phyloP scores from a whole-genome alignment of 2,113 vertebrate genomes.

The Grammomys dolichurus region DNA sequence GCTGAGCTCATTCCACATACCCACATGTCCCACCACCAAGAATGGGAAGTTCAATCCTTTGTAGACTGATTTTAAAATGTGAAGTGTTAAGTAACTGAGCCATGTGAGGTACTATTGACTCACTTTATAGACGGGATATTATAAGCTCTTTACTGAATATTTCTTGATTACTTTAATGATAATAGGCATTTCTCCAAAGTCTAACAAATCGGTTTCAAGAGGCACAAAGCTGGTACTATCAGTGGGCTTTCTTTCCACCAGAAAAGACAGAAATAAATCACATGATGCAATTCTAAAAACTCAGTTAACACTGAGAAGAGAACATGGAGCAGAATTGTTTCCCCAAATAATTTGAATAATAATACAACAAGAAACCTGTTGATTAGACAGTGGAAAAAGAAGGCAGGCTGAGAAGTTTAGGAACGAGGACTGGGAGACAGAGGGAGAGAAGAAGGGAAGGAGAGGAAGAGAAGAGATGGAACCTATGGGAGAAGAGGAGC shows the following conservation, averaged over 20 bases:
- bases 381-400: no score
- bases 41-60: background rate
- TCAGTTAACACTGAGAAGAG: background rate
- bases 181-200: background rate
- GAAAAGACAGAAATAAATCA: slow-evolving; percentile 9
- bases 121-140: background rate
- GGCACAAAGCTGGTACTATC: background rate
- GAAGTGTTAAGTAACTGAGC: background rate
- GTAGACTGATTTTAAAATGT: background rate
- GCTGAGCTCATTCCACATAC: accelerated
- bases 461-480: no score
- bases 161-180: background rate
- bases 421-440: no score
- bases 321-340: background rate
- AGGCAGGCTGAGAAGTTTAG: no score
- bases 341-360: no score
- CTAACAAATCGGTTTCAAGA: background rate
- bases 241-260: background rate
- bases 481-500: no score
- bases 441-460: no score
- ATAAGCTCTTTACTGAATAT: background rate
- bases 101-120: background rate
- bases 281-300: background rate
- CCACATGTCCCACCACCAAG: background rate
- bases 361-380: no score